These are phyloP conservation scores for Dryas iulia DNA, from an alignment of 1,140 invertebrate species.

Conservation along the genomic window DNA sequence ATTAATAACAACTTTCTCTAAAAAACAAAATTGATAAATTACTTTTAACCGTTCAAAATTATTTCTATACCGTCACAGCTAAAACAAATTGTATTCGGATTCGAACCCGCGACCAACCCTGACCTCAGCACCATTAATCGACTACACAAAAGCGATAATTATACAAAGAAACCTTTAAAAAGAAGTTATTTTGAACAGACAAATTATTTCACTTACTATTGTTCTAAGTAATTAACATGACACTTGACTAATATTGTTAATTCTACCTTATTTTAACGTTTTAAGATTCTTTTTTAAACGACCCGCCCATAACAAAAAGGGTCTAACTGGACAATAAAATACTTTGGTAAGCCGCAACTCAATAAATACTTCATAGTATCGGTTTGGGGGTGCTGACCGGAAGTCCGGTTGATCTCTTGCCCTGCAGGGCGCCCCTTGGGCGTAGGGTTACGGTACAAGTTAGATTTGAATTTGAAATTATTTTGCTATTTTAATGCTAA, in stretches of 20 bases:
- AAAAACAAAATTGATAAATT: no score
- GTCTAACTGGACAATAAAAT: constrained; percentile 70
- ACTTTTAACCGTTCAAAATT: no score
- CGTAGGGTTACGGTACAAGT: constrained; percentile 37
- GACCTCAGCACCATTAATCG: background rate
- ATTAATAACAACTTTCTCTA: no score
- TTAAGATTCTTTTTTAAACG: background rate
- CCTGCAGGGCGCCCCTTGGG: constrained; percentile 48
- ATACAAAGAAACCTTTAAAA: background rate
- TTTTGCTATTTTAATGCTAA: constrained; percentile 5
- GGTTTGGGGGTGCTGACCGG: constrained; percentile 63
- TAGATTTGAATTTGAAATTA: constrained; percentile 21
- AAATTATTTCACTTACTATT: constrained; percentile 38
- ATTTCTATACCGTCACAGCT: background rate
- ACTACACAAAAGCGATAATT: background rate
- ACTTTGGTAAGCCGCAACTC: constrained; percentile 72
- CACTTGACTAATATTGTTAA: background rate
- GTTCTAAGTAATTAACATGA: constrained; percentile 1
- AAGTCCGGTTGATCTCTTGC: constrained; percentile 64
- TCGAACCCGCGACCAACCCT: background rate
- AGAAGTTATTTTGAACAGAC: constrained; percentile 8
- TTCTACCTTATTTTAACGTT: background rate
- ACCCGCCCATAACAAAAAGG: constrained; percentile 43
- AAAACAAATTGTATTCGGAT: background rate
- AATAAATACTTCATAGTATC: constrained; percentile 79